A percentile compares a stretch with the other conserved stretches of the same genome.
Evolutionary conservation across 2,113 vertebrate species (phyloP).

Genomic region (Parus major): DNA sequence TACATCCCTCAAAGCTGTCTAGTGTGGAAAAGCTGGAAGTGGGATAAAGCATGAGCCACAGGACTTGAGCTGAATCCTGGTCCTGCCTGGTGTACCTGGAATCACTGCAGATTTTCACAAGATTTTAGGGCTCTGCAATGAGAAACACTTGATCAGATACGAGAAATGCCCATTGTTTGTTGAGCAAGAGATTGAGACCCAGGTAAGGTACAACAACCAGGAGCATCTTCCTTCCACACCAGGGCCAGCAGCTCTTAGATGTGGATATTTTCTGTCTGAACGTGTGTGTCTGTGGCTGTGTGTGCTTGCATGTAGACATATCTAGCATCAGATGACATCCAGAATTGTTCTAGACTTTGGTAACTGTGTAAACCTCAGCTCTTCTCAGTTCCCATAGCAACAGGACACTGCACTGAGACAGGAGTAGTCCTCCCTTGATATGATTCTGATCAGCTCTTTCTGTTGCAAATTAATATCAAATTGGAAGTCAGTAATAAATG

Average conservation of each 20-base stretch:
- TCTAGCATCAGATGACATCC: not conserved
- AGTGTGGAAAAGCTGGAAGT: not conserved
- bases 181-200: not conserved
- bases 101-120: not conserved
- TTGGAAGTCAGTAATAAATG: conserved; percentile 45
- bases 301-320: too few relatives aligned
- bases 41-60: not conserved
- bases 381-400: conserved; percentile 45
- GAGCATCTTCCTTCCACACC: not conserved
- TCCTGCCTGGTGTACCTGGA: not conserved
- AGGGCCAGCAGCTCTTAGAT: rapidly evolving
- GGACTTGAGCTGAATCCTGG: not conserved
- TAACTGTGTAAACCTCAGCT: not conserved
- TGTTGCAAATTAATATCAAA: conserved; percentile 51
- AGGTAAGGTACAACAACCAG: not conserved
- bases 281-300: rapidly evolving
- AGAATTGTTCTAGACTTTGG: not conserved
- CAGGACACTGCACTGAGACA: not conserved
- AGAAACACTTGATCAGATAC: not conserved
- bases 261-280: not conserved
- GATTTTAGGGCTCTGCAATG: not conserved
- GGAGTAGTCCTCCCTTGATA: not conserved
- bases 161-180: not conserved
- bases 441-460: conserved; percentile 39
- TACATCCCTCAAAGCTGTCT: not conserved